A percentile compares a stretch with the other conserved stretches of the same genome.
These are phyloP conservation scores for Nyctibius grandis DNA, from an alignment of 2,797 vertebrate species.

Conservation along the genomic window DNA sequence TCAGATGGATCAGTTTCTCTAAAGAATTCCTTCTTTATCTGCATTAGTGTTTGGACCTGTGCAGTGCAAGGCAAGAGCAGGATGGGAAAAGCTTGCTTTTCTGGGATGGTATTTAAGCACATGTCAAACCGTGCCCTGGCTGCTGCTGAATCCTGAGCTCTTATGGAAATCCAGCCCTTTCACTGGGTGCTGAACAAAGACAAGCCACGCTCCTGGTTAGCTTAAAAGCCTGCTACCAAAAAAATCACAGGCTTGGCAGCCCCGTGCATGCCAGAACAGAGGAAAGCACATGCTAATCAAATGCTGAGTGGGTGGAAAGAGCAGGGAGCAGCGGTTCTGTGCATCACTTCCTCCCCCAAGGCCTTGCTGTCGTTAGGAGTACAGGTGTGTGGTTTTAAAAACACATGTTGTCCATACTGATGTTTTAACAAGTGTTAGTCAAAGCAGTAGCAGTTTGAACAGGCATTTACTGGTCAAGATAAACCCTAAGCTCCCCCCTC, in stretches of 20 bases:
- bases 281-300: not conserved
- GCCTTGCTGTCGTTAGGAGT: not conserved
- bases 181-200: not conserved
- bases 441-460: slow-evolving; percentile 2
- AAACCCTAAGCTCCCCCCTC: not conserved
- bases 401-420: not conserved
- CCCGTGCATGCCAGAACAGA: not conserved
- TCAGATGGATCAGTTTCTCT: not conserved
- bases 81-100: not conserved
- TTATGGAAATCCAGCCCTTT: not conserved
- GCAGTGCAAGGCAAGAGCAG: not conserved
- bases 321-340: not conserved
- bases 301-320: slow-evolving; percentile 21
- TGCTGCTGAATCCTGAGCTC: not conserved
- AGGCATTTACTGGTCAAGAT: slow-evolving; percentile 39
- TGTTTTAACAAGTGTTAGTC: not conserved
- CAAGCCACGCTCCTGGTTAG: not conserved
- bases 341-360: slow-evolving; percentile 34
- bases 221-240: not conserved
- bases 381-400: slow-evolving; percentile 37
- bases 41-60: not conserved
- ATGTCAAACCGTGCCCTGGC: not conserved
- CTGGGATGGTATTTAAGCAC: not conserved
- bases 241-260: not conserved
- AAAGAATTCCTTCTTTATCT: not conserved